Evolutionary conservation across 2,888 invertebrate genomes (phyloP).

Genomic region (Hecatera dysodea): DNA sequence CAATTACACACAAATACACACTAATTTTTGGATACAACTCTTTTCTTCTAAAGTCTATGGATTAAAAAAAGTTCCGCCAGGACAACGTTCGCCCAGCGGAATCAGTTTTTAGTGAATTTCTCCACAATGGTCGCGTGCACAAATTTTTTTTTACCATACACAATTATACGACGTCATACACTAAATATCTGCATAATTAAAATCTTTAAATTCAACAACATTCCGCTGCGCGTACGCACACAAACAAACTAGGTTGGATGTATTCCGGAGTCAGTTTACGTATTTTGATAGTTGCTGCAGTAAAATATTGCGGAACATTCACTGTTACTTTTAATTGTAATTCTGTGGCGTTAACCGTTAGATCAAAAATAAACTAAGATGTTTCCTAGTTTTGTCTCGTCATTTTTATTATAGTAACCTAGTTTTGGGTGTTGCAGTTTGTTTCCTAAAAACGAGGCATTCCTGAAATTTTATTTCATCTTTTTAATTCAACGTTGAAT

Average conservation of each 20-base stretch:
- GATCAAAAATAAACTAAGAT: slow-evolving; percentile 18
- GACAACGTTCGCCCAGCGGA: too few relatives aligned
- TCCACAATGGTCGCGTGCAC: too few relatives aligned
- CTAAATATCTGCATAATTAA: too few relatives aligned
- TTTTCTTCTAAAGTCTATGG: too few relatives aligned
- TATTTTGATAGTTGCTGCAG: slow-evolving; percentile 36
- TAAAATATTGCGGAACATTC: slow-evolving; percentile 32
- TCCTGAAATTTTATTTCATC: slow-evolving; percentile 32
- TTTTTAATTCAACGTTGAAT: slow-evolving; percentile 21
- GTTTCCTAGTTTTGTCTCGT: slow-evolving; percentile 29
- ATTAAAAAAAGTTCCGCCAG: too few relatives aligned
- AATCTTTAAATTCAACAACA: too few relatives aligned
- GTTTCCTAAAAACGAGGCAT: slow-evolving; percentile 25
- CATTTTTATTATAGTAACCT: slow-evolving; percentile 41
- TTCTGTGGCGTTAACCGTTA: slow-evolving; percentile 13
- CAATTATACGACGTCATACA: too few relatives aligned
- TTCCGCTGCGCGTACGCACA: too few relatives aligned
- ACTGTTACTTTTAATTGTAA: slow-evolving; percentile 34
- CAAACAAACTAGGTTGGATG: slow-evolving; percentile 62
- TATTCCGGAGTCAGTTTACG: slow-evolving; percentile 59
- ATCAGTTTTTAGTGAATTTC: too few relatives aligned
- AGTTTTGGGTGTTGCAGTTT: slow-evolving; percentile 28
- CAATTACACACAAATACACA: too few relatives aligned
- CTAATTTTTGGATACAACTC: too few relatives aligned
- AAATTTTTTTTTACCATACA: too few relatives aligned